A percentile compares a stretch with the other conserved stretches of the same genome.
These are phyloP conservation scores for Peromyscus aztecus DNA, from an alignment of 2,797 vertebrate species.

Conservation along the genomic window DNA sequence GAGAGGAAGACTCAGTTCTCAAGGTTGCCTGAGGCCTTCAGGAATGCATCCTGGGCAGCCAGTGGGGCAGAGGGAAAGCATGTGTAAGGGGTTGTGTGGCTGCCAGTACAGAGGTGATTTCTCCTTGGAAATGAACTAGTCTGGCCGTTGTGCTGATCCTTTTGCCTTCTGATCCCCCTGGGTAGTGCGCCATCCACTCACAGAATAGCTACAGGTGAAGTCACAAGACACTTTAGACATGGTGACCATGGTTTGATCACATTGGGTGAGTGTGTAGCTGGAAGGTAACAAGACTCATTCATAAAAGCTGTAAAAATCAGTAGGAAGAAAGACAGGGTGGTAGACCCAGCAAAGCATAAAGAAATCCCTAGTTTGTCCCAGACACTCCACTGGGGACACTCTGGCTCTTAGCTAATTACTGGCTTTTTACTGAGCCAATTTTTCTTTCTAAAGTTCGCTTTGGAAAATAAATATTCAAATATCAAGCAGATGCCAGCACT, in stretches of 20 bases:
- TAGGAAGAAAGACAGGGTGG: not conserved
- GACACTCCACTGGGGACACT: not conserved
- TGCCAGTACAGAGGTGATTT: not conserved
- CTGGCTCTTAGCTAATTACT: not conserved
- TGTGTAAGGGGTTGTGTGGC: not conserved
- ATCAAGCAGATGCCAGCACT: not conserved
- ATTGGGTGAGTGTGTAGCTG: not conserved
- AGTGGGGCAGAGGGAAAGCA: not conserved
- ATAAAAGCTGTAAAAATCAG: not conserved
- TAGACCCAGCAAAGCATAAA: not conserved
- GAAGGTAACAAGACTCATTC: not conserved
- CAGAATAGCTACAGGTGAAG: not conserved
- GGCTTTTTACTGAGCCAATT: slow-evolving; percentile 32
- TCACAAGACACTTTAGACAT: not conserved
- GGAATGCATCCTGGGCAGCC: no score
- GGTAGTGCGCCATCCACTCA: not conserved
- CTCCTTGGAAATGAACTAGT: not conserved
- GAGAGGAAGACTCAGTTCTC: not conserved
- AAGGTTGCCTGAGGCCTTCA: not conserved
- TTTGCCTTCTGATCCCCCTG: not conserved
- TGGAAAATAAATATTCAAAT: slow-evolving; percentile 57
- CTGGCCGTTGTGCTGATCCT: not conserved
- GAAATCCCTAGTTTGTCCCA: not conserved
- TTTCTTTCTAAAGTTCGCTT: slow-evolving; percentile 51
- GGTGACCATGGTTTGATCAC: not conserved